Evolutionary conservation across 1,140 invertebrate species (phyloP).

Genomic region (Drosophila micromelanica): DNA sequence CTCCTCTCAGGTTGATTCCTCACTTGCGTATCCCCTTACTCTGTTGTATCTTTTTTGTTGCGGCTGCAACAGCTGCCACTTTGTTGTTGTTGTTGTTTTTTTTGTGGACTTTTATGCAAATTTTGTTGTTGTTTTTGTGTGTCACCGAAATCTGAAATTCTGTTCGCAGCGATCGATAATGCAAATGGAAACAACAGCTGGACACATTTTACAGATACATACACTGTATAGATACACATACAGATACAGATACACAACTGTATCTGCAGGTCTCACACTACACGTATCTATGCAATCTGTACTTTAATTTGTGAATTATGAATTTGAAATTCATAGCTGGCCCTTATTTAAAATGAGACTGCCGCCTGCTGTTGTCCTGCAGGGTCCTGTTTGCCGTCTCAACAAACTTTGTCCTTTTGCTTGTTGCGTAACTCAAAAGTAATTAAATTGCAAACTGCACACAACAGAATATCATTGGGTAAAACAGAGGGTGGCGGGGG

Average conservation of each 20-base stretch:
- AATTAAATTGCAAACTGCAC: constrained; percentile 79
- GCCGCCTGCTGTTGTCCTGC: constrained; percentile 19
- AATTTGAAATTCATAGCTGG: constrained; percentile 49
- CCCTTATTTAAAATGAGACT: constrained; percentile 26
- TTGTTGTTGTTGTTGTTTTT: constrained; percentile 31
- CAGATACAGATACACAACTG: constrained; percentile 9
- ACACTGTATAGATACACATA: constrained; percentile 11
- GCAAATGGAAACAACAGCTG: constrained; percentile 54
- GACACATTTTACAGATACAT: constrained; percentile 16
- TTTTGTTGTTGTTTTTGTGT: constrained; percentile 71
- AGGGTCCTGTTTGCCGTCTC: constrained; percentile 20
- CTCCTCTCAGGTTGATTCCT: constrained; percentile 1
- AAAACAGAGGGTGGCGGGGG: background rate
- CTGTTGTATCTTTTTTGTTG: constrained; percentile 60
- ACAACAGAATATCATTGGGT: constrained; percentile 27
- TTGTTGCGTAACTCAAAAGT: constrained; percentile 75
- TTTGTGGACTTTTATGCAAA: constrained; percentile 69
- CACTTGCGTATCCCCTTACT: constrained; percentile 21
- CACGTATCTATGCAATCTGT: constrained; percentile 24
- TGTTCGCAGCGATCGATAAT: constrained; percentile 62
- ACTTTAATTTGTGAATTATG: constrained; percentile 77
- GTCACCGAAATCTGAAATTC: constrained; percentile 61
- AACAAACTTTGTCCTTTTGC: constrained; percentile 65
- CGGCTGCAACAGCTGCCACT: constrained; percentile 66
- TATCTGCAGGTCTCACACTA: constrained; percentile 9